Evolutionary conservation across 2,797 vertebrate species (phyloP), one percentile per base, ranked within the genome.

Genomic region (Gobio occitaniae): DNA sequence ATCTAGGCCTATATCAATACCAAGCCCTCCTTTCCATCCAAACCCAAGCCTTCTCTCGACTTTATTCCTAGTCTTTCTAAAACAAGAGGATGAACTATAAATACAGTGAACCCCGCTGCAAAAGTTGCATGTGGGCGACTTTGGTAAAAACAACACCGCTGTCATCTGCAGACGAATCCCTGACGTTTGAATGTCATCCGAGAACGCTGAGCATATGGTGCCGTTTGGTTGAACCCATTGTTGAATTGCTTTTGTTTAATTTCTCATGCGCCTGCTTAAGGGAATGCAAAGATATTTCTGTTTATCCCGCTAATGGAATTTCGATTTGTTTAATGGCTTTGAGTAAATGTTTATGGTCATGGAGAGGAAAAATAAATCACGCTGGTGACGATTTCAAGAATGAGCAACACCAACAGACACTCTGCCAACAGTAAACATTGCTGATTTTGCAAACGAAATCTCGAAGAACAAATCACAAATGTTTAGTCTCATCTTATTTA

Each of bases 301-400:
- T 95, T 95, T 93, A 92, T 91, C 90, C 83, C 32, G 19, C 80
- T 91, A 91, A 95, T 94, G 93, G 93, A 94, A 91, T 92, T 90
- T 90, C 89, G 90, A 93, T 94, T 93, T 94, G 92, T 91, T 88
- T 90, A 91, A 90, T 44, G 78, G 89, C 90, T 52, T 66, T 87
- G 79, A 83, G 86, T 95, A 95, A 96, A 95, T 94, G 94, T 96
- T 96, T 95, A 94, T 88, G 87, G 78, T 32, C 47, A 74, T 48
- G 66, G 89, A 90, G 88, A 93, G 87, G 86, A 92, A 89, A 88
- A 86, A 85, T 94, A 90, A 84, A 91, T 92, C 87, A 89, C 75
- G 68, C 87, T 89, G 90, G 91, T 88, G 89, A 93, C 79, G 75
- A 87, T 82, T 89, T 90, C 86, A 85, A 89, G 88, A 89, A 85